Evolutionary conservation across 2,797 vertebrate species (phyloP).

Genomic region (Sebastolobus altivelis): DNA sequence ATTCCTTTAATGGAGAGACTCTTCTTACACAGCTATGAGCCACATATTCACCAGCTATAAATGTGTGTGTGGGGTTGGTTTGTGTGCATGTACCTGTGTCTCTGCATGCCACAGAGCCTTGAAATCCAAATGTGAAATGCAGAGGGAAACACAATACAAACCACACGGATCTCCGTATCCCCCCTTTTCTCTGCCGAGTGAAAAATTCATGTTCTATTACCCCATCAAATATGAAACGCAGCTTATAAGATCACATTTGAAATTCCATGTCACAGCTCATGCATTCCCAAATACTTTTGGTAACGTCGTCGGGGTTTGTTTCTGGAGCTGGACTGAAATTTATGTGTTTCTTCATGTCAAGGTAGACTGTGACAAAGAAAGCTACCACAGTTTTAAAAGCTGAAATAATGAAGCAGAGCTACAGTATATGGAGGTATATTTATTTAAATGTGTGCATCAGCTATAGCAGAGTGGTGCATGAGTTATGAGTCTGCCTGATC

Average conservation of each 20-base stretch:
- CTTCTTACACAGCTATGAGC: neutral
- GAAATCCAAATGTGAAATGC: constrained; percentile 40
- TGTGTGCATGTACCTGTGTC: constrained; percentile 3
- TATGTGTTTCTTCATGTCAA: constrained; percentile 10
- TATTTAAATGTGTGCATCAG: constrained; percentile 58
- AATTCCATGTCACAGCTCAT: constrained; percentile 70
- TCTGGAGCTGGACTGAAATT: constrained; percentile 19
- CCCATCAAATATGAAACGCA: constrained; percentile 77
- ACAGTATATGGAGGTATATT: constrained; percentile 51
- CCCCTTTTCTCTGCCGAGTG: constrained; percentile 25
- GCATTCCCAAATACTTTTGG: constrained; percentile 49
- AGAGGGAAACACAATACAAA: constrained; percentile 50
- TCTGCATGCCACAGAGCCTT: constrained; percentile 15
- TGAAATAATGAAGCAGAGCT: constrained; percentile 50
- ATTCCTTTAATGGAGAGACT: constrained; percentile 4
- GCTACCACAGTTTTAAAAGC: constrained; percentile 16
- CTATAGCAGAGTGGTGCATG: constrained; percentile 29
- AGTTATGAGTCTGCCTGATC: constrained; percentile 71
- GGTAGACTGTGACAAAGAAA: constrained; percentile 23
- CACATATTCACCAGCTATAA: neutral
- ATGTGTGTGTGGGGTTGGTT: neutral
- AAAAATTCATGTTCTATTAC: constrained; percentile 76
- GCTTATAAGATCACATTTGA: constrained; percentile 76
- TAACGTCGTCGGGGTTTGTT: constrained; percentile 39
- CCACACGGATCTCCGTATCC: constrained; percentile 5